Conservation (phyloP, 1,140 invertebrate species). For the Teleopsis dalmanni region DNA sequence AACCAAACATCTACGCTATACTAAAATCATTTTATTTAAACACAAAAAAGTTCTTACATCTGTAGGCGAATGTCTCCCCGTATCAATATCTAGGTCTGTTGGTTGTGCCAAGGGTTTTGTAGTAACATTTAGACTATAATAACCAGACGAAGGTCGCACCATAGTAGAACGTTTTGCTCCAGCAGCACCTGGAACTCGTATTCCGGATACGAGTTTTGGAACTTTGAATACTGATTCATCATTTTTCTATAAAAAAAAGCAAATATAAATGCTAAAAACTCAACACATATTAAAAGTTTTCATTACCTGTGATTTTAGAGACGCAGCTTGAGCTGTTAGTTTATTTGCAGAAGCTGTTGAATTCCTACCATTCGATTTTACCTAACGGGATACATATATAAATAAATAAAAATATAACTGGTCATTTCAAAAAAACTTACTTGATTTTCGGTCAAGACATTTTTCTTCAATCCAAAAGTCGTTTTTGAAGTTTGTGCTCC, state of each 20-base stretch:
- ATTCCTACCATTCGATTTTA: too few relatives aligned
- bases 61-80: conserved; percentile 14
- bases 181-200: conserved; percentile 25
- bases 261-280: neutral
- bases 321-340: too few relatives aligned
- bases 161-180: conserved; percentile 25
- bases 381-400: too few relatives aligned
- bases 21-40: neutral
- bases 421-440: neutral
- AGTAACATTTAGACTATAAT: conserved; percentile 31
- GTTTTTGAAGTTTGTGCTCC: neutral
- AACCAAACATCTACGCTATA: too few relatives aligned
- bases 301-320: too few relatives aligned
- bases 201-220: conserved; percentile 28
- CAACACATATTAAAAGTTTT: too few relatives aligned
- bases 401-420: too few relatives aligned
- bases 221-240: conserved; percentile 32
- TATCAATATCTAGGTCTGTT: conserved; percentile 11
- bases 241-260: conserved; percentile 1
- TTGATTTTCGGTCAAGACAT: conserved; percentile 6
- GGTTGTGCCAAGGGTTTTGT: conserved; percentile 20
- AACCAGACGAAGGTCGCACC: conserved; percentile 37
- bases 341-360: too few relatives aligned
- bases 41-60: conserved; percentile 7
- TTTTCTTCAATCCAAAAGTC: conserved; percentile 8